Evolutionary conservation across 2,797 vertebrate genomes (phyloP).

Genomic region (Leptodactylus fallax): DNA sequence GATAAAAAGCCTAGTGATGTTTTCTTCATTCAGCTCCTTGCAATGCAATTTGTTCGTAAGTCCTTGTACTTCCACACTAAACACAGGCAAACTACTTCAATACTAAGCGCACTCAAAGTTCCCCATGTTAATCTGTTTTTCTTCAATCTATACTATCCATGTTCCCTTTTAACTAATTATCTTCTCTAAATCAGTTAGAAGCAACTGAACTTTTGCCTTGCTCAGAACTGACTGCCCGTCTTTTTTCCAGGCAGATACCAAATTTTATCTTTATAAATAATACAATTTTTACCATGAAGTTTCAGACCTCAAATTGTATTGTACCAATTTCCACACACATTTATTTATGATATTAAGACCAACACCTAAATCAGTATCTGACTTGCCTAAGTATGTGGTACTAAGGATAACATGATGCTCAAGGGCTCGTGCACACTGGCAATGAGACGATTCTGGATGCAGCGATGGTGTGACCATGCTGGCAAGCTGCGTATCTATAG

Average conservation of each 20-base stretch:
- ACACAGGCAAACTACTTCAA: background rate
- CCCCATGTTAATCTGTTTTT: background rate
- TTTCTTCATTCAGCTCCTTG: background rate
- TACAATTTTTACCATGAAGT: background rate
- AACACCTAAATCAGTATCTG: background rate
- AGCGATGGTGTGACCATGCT: too few species aligned
- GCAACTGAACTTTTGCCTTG: background rate
- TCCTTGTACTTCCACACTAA: background rate
- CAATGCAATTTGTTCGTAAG: background rate
- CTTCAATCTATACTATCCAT: background rate
- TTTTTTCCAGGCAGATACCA: background rate
- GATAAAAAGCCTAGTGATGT: background rate
- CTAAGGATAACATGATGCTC: background rate
- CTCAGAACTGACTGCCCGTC: background rate
- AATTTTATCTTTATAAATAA: background rate
- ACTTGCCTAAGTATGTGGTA: background rate
- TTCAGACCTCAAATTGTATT: background rate
- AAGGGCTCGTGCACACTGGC: background rate
- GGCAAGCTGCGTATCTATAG: too few species aligned
- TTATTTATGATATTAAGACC: background rate
- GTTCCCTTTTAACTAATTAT: slow-evolving; percentile 16
- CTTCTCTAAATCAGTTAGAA: background rate
- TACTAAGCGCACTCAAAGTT: background rate
- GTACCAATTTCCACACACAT: background rate
- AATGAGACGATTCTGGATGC: too few species aligned